Conservation (phyloP, 2,888 invertebrate genomes). For the Danaus chrysippus region DNA sequence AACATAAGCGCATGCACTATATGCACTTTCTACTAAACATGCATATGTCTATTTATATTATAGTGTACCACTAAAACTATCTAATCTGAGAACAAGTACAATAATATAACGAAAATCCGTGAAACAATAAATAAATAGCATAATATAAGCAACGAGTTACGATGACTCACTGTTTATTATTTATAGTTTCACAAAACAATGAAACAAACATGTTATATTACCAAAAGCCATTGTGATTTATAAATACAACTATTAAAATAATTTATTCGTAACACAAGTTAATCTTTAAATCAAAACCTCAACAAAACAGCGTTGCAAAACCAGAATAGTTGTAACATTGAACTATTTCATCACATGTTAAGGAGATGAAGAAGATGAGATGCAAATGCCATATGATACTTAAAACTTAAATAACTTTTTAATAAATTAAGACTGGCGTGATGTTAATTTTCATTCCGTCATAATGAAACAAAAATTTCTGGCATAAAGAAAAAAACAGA, state of each 20-base stretch:
- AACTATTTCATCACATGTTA: no score
- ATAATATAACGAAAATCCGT: constrained; percentile 30
- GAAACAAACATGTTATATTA: constrained; percentile 61
- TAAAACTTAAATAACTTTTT: no score
- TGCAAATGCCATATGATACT: no score
- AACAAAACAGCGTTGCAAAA: no score
- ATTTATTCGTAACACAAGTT: constrained; percentile 12
- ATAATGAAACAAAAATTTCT: background rate
- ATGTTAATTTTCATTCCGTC: background rate
- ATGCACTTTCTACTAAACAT: constrained; percentile 1
- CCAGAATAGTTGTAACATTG: no score
- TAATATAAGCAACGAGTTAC: constrained; percentile 15
- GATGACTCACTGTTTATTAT: constrained; percentile 45
- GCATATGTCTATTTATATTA: constrained; percentile 36
- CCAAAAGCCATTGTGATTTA: constrained; percentile 67
- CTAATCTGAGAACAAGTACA: constrained; percentile 4
- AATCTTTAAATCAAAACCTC: no score
- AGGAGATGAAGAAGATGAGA: no score
- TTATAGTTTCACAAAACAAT: constrained; percentile 68
- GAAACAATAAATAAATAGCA: constrained; percentile 31
- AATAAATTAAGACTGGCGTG: background rate
- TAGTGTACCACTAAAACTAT: constrained; percentile 46
- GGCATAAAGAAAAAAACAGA: constrained; percentile 8
- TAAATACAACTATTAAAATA: constrained; percentile 46
- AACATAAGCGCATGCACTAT: constrained; percentile 15